Conservation (phyloP, 2,888 invertebrate species). For the Cantharis flavilabris region DNA sequence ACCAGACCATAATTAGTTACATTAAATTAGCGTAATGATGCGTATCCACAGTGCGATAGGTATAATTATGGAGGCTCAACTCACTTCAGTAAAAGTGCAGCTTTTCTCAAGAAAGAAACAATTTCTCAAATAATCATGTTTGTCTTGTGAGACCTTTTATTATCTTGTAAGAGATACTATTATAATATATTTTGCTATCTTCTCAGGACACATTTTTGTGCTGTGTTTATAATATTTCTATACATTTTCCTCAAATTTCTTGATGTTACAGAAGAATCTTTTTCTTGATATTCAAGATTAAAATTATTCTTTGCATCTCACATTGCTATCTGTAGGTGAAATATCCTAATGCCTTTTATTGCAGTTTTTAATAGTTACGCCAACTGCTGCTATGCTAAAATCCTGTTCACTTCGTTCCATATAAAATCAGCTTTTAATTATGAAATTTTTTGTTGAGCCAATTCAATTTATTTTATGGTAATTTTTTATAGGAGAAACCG, state of each 20-base stretch:
- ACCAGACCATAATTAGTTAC: not conserved
- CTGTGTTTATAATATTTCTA: too few species aligned
- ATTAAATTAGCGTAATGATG: not conserved
- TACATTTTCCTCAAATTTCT: not conserved
- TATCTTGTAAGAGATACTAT: not conserved
- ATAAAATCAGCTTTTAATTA: not conserved
- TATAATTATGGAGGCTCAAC: not conserved
- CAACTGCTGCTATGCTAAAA: not conserved
- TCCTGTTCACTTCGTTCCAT: not conserved
- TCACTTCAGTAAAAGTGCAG: too few species aligned
- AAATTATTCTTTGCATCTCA: not conserved
- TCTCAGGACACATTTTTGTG: not conserved
- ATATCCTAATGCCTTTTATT: not conserved
- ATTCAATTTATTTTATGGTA: not conserved
- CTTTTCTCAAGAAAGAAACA: too few species aligned
- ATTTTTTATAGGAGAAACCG: slow-evolving; percentile 11
- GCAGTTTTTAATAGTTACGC: not conserved
- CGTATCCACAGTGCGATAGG: not conserved
- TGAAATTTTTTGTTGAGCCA: not conserved
- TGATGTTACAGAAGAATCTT: not conserved
- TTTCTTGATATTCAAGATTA: too few species aligned
- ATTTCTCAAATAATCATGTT: not conserved
- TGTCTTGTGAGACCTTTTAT: not conserved
- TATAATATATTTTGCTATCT: too few species aligned
- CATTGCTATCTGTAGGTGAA: not conserved